Percentiles rank a stretch among this genome's conserved stretches.
Conservation (phyloP, 1,140 invertebrate genomes). For the Cylas formicarius region DNA sequence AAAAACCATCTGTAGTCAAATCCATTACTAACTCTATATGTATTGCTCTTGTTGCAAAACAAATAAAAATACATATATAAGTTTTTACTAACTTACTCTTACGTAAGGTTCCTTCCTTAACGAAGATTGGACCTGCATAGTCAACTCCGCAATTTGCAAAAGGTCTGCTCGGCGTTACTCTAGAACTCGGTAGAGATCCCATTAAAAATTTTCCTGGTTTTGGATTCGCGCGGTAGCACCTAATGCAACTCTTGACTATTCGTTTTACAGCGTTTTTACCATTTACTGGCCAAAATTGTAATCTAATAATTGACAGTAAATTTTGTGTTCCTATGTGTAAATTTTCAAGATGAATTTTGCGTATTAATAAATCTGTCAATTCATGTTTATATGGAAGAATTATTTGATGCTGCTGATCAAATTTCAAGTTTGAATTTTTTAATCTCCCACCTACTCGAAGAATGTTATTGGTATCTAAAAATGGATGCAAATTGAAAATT, state of each 20-base stretch:
- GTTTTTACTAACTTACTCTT: conserved; percentile 25
- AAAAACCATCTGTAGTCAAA: conserved; percentile 36
- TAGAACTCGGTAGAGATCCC: conserved; percentile 33
- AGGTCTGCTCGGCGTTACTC: conserved; percentile 25
- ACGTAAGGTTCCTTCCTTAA: conserved; percentile 4
- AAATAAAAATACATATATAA: conserved; percentile 40
- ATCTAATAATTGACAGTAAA: conserved; percentile 12
- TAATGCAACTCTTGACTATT: conserved; percentile 14
- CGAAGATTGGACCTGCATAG: conserved; percentile 33
- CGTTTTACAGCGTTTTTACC: conserved; percentile 11
- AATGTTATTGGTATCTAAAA: conserved; percentile 25
- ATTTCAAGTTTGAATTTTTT: conserved; percentile 23
- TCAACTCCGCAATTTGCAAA: conserved; percentile 34
- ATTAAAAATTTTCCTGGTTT: conserved; percentile 27
- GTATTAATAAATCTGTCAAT: conserved; percentile 20
- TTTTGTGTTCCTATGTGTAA: conserved; percentile 13
- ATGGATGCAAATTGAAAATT: conserved; percentile 18
- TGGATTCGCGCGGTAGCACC: conserved; percentile 11
- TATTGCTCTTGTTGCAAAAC: conserved; percentile 30
- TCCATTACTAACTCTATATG: conserved; percentile 33
- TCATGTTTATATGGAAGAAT: conserved; percentile 21
- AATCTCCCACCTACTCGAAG: conserved; percentile 31
- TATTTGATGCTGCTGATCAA: conserved; percentile 24
- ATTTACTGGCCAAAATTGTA: conserved; percentile 18
- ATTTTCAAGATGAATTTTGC: conserved; percentile 17